Evolutionary conservation across 2,888 invertebrate species (phyloP), one percentile per base, ranked within the genome.

Genomic region (Eretmocerus hayati): DNA sequence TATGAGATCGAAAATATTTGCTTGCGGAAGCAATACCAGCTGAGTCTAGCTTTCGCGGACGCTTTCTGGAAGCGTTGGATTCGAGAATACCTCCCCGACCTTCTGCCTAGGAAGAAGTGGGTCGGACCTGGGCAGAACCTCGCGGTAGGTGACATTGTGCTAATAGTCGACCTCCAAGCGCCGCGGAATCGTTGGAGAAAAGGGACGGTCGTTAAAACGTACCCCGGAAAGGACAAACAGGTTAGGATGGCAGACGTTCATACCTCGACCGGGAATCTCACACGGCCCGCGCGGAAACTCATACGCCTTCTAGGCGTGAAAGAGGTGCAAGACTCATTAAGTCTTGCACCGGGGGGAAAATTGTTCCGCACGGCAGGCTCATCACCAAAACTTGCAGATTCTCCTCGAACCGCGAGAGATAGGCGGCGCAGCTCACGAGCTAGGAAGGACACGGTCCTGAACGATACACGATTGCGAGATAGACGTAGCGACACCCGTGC

Each of bases 61-160:
- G 35, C 23, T 37, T 56, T 63, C 33, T 64, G 62, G 63, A 37
- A 30, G 6, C 36, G 62, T 6, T 66, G 63, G 63, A 19, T 60
- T 53, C 62, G 64, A 50, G 65, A 62, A 36, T 56, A 62, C 23
- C 42, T 62, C 2, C 61, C 61, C 6, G 56, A 52, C 3, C 37
- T 62, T 3, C 21, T 47, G 1, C 47, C 45, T 2, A 40, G 57
- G 4, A 39, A 51, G 22, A 49, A 55, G 43, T 60, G 59, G 57
- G 38, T 39, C 30, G 15, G 18, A 2, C 2, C 5, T 2, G 47
- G 15, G 1, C n/a, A 22, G 2, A 26, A 33, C 8, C 16, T 49
- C 1, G 19, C 38, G 3, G 19, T 39, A 2, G 50, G 42, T 1
- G 52, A 55, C 19, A 9, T 52, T 2, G 48, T 50, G 6, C 4